Conservation (phyloP, 2,113 vertebrate species). For the Nyctibius bracteatus region DNA sequence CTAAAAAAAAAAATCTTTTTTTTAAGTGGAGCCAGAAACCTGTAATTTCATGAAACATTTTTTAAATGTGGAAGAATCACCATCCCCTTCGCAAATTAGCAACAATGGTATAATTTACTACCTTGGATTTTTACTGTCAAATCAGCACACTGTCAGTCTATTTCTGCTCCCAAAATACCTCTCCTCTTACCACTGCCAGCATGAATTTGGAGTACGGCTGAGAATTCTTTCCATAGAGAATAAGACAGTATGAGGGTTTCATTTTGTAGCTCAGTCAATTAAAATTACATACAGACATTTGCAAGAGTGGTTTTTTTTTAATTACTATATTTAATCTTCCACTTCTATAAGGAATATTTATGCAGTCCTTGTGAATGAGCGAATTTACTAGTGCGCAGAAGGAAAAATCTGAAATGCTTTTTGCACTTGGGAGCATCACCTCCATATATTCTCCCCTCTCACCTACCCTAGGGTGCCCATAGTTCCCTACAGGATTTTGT, state of each 20-base stretch:
- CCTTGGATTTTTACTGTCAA: conserved; percentile 41
- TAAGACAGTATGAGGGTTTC: background rate
- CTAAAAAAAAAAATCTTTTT: background rate
- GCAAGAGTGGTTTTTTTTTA: background rate
- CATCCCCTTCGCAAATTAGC: conserved; percentile 32
- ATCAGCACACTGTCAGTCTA: conserved; percentile 10
- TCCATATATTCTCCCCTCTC: background rate
- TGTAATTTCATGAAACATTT: conserved; percentile 23
- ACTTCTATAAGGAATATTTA: conserved; percentile 48
- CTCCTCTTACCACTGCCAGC: background rate
- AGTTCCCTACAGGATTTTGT: background rate
- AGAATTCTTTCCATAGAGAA: background rate
- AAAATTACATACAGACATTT: background rate
- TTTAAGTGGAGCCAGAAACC: background rate
- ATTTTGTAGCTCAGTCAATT: background rate
- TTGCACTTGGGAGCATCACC: background rate
- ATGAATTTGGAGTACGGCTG: background rate
- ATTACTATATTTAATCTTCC: conserved; percentile 9
- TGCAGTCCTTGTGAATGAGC: background rate
- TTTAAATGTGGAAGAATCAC: conserved; percentile 34
- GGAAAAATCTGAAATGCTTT: background rate
- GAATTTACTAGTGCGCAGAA: background rate
- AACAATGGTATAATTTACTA: conserved; percentile 4
- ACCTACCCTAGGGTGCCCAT: background rate
- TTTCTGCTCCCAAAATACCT: background rate